A percentile compares a stretch with the other conserved stretches of the same genome.
phyloP scores from a whole-genome alignment of 2,888 invertebrate genomes.

The Parnassius orleans region DNA sequence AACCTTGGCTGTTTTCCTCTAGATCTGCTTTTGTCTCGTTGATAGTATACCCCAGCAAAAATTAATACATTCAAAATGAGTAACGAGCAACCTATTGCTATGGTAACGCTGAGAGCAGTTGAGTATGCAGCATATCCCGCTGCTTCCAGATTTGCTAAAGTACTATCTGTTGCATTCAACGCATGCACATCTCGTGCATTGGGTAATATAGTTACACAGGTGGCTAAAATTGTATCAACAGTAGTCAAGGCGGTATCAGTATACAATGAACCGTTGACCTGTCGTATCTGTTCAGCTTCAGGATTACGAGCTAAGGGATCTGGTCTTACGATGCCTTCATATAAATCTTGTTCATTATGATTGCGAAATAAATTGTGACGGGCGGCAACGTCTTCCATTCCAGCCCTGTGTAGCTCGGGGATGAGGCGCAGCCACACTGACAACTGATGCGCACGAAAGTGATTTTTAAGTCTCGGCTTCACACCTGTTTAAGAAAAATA shows the following conservation, averaged over 20 bases:
- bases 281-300: slow-evolving; percentile 82
- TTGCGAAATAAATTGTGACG: slow-evolving; percentile 94
- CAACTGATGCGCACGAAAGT: slow-evolving; percentile 96
- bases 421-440: slow-evolving; percentile 97
- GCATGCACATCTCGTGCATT: slow-evolving; percentile 74
- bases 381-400: slow-evolving; percentile 93
- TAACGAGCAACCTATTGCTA: slow-evolving; percentile 90
- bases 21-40: slow-evolving; percentile 86
- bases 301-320: slow-evolving; percentile 87
- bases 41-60: slow-evolving; percentile 92
- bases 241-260: slow-evolving; percentile 85
- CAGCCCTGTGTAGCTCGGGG: slow-evolving; percentile 93
- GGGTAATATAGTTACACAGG: slow-evolving; percentile 84
- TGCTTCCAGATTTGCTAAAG: slow-evolving; percentile 89
- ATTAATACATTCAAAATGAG: slow-evolving; percentile 90
- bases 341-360: slow-evolving; percentile 92
- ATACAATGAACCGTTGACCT: slow-evolving; percentile 70
- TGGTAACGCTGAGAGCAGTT: slow-evolving; percentile 88
- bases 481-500: slow-evolving; percentile 83
- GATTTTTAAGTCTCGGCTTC: slow-evolving; percentile 95
- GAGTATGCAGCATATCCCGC: slow-evolving; percentile 89
- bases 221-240: slow-evolving; percentile 85
- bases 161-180: slow-evolving; percentile 83
- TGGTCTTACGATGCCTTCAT: slow-evolving; percentile 93
- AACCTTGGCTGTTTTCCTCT: slow-evolving; percentile 88